These are phyloP conservation scores for Apoda limacodes DNA, from an alignment of 2,888 invertebrate species.

Conservation along the genomic window DNA sequence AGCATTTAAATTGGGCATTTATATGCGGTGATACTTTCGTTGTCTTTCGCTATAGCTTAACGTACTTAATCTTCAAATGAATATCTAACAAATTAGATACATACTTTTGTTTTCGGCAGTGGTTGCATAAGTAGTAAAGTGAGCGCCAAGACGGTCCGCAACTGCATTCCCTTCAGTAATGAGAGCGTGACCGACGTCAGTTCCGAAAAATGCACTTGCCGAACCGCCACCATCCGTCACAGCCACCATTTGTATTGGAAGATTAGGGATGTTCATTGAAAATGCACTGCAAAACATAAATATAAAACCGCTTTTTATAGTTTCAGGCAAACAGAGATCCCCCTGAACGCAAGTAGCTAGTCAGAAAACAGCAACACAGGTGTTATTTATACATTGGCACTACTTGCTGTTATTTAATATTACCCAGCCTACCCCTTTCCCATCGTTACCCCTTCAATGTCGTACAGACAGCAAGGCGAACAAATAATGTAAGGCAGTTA, in stretches of 20 bases:
- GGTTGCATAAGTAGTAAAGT: constrained; percentile 91
- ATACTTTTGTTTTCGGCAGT: constrained; percentile 89
- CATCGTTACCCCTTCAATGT: too few relatives aligned
- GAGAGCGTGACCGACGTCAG: constrained; percentile 88
- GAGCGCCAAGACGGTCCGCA: constrained; percentile 89
- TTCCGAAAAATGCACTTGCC: constrained; percentile 90
- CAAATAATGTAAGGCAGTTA: too few relatives aligned
- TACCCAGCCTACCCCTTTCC: too few relatives aligned
- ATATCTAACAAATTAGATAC: too few relatives aligned
- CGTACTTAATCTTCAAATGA: too few relatives aligned
- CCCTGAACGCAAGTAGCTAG: neutral
- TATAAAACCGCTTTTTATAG: neutral
- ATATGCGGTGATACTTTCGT: too few relatives aligned
- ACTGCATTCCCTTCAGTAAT: constrained; percentile 94
- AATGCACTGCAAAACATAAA: constrained; percentile 77
- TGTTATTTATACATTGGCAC: too few relatives aligned
- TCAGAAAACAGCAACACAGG: too few relatives aligned
- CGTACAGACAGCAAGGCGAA: too few relatives aligned
- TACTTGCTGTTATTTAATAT: too few relatives aligned
- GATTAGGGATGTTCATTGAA: constrained; percentile 91
- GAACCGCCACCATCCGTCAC: constrained; percentile 85
- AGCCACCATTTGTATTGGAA: constrained; percentile 94
- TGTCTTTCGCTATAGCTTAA: too few relatives aligned
- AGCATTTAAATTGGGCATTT: too few relatives aligned
- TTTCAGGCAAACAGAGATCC: neutral